phyloP scores from a whole-genome alignment of 2,888 invertebrate genomes.

The Drosophila diplacantha region DNA sequence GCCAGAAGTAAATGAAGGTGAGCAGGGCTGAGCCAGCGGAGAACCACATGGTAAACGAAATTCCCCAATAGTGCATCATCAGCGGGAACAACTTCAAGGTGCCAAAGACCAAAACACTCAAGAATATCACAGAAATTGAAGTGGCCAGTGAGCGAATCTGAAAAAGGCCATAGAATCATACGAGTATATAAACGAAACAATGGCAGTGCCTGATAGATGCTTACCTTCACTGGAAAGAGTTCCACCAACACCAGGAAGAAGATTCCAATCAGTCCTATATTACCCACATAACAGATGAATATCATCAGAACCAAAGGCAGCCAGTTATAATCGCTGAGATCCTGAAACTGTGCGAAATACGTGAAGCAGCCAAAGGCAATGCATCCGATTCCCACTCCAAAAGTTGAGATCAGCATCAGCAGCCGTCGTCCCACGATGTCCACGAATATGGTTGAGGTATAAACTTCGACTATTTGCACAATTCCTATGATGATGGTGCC shows the following conservation, averaged over 20 bases:
- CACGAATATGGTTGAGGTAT: slow-evolving; percentile 68
- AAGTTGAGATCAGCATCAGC: slow-evolving; percentile 69
- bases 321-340: slow-evolving; percentile 63
- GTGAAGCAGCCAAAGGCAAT: slow-evolving; percentile 68
- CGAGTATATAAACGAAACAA: background rate
- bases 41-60: slow-evolving; percentile 74
- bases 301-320: slow-evolving; percentile 72
- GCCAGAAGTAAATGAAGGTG: slow-evolving; percentile 66
- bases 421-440: slow-evolving; percentile 73
- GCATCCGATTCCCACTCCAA: slow-evolving; percentile 66
- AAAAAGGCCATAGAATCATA: slow-evolving; percentile 7
- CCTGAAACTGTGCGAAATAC: slow-evolving; percentile 42
- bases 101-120: slow-evolving; percentile 66
- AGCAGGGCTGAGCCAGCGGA: slow-evolving; percentile 63
- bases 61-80: slow-evolving; percentile 58
- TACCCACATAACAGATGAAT: slow-evolving; percentile 66
- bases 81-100: slow-evolving; percentile 73
- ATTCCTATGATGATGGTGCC: slow-evolving; percentile 73
- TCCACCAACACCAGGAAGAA: slow-evolving; percentile 74
- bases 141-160: slow-evolving; percentile 73
- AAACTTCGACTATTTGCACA: slow-evolving; percentile 73
- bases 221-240: slow-evolving; percentile 74
- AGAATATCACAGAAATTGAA: slow-evolving; percentile 59
- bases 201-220: accelerated
- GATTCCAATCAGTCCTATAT: slow-evolving; percentile 72